These are phyloP conservation scores for Ferdinandea cuprea DNA, from an alignment of 2,888 invertebrate genomes.

Conservation along the genomic window DNA sequence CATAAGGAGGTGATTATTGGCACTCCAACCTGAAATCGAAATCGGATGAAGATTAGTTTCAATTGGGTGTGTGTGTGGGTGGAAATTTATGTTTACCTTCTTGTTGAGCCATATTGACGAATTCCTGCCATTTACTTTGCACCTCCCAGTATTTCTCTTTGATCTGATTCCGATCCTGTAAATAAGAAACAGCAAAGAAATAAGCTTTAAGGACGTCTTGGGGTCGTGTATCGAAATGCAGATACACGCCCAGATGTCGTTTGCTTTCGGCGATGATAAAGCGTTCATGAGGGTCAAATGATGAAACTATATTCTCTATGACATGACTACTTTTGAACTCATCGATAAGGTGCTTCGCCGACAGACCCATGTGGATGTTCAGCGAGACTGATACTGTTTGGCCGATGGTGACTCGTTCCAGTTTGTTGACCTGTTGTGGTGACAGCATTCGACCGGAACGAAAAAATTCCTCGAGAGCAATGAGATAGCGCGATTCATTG, in stretches of 20 bases:
- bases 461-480: conserved; percentile 88
- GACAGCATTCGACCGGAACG: conserved; percentile 85
- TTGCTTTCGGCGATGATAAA: conserved; percentile 83
- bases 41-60: neutral
- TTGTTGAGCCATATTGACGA: conserved; percentile 82
- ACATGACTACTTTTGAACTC: conserved; percentile 81
- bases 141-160: conserved; percentile 84
- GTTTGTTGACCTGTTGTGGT: conserved; percentile 86
- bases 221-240: conserved; percentile 82
- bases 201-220: conserved; percentile 83
- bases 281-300: conserved; percentile 82
- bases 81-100: too few relatives aligned
- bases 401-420: conserved; percentile 88
- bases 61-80: conserved; percentile 20
- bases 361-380: conserved; percentile 81
- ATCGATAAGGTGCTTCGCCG: conserved; percentile 81
- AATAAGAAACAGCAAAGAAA: conserved; percentile 83
- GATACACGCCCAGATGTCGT: conserved; percentile 81
- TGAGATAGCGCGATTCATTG: conserved; percentile 90
- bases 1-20: conserved; percentile 85
- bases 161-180: conserved; percentile 83
- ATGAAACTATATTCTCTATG: conserved; percentile 82
- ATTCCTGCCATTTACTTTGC: conserved; percentile 84
- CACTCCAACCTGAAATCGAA: conserved; percentile 84
- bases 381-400: conserved; percentile 83